Evolutionary conservation across 1,140 invertebrate genomes (phyloP).

Genomic region (Drosophila ananassae): DNA sequence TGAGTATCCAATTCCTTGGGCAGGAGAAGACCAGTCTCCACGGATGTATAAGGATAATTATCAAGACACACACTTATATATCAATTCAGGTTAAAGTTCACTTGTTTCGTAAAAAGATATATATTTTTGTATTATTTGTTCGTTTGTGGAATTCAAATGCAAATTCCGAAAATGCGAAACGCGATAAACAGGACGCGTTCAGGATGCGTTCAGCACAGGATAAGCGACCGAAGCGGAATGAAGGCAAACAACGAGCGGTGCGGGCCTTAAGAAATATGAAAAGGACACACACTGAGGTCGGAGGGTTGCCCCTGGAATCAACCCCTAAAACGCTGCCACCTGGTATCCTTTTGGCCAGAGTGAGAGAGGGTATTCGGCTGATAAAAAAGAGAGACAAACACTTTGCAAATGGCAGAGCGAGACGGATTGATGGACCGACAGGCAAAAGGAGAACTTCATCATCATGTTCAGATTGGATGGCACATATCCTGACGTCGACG

Average conservation of each 20-base stretch:
- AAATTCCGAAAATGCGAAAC: slow-evolving; percentile 19
- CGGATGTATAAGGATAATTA: slow-evolving; percentile 14
- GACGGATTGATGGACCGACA: slow-evolving; percentile 42
- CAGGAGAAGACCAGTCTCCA: slow-evolving; percentile 30
- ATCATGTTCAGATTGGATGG: slow-evolving; percentile 72
- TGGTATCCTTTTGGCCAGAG: slow-evolving; percentile 10
- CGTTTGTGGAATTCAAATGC: slow-evolving; percentile 5
- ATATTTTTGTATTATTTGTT: slow-evolving; percentile 1
- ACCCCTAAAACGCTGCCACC: slow-evolving; percentile 48
- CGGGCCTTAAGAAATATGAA: slow-evolving; percentile 79
- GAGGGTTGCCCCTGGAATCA: slow-evolving; percentile 58
- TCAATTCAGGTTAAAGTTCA: slow-evolving; percentile 12
- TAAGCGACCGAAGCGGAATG: slow-evolving; percentile 80
- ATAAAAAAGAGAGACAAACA: slow-evolving; percentile 9
- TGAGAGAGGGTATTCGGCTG: slow-evolving; percentile 26
- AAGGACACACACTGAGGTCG: slow-evolving; percentile 50
- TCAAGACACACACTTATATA: slow-evolving; percentile 8
- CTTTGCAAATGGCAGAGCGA: slow-evolving; percentile 12
- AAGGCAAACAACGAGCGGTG: slow-evolving; percentile 58
- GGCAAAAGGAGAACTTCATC: slow-evolving; percentile 73
- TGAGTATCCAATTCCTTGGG: slow-evolving; percentile 70
- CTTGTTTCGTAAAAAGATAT: slow-evolving; percentile 41
- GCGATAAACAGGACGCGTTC: slow-evolving; percentile 43
- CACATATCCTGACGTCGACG: slow-evolving; percentile 8
- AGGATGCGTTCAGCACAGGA: slow-evolving; percentile 65